These are phyloP conservation scores for Tricholauxania praeusta DNA, from an alignment of 2,888 invertebrate genomes.

Conservation along the genomic window DNA sequence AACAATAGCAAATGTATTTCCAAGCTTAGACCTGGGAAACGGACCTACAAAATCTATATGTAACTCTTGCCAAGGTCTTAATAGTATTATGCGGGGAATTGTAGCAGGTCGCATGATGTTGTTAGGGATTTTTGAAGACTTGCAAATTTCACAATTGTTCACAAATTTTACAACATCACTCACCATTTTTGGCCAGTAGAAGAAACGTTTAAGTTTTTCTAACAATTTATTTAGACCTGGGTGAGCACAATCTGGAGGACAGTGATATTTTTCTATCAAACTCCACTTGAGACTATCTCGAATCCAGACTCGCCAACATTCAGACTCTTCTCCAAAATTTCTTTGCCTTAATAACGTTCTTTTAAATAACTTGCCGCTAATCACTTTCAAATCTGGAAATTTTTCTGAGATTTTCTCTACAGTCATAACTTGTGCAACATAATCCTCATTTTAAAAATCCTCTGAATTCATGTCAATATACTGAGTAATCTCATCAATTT, in stretches of 20 bases:
- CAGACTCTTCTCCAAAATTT: not conserved
- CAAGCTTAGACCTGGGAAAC: not conserved
- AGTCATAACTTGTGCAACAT: not conserved
- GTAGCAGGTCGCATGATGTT: constrained; percentile 4
- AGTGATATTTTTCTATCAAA: not conserved
- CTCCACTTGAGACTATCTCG: not conserved
- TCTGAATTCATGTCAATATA: not conserved
- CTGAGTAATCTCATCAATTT: not conserved
- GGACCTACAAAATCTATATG: constrained; percentile 5
- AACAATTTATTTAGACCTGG: not conserved
- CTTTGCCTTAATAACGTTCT: not conserved
- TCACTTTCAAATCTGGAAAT: constrained; percentile 3
- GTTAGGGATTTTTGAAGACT: not conserved
- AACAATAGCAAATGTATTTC: not conserved
- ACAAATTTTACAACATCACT: not conserved
- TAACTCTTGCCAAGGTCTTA: constrained; percentile 2
- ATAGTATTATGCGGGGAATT: not conserved
- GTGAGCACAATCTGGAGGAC: not conserved
- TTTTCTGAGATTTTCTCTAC: not conserved
- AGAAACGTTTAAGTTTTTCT: not conserved
- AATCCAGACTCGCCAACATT: constrained; percentile 5
- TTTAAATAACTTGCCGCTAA: not conserved
- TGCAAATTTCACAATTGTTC: not conserved
- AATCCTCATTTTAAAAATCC: not conserved
- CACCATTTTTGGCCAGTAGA: not conserved